Base-by-base conservation (phyloP, 2,113 vertebrate genomes). In the Alectura lathami region DNA sequence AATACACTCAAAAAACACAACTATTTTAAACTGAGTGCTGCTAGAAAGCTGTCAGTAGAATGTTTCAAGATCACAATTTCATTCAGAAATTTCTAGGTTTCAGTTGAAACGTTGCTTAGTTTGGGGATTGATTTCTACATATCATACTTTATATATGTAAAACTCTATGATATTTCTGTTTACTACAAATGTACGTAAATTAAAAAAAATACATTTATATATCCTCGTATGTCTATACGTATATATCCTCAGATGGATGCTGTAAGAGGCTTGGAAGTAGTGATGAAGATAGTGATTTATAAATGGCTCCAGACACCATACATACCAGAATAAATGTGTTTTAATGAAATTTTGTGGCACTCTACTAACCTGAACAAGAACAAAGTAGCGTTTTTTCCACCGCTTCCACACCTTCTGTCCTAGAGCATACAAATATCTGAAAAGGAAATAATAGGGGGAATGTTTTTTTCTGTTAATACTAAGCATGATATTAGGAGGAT, bases 401-500 rank as follows among this genome's bases (percentile, higher is more conserved):
- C 99, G 97, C 94, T 99, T 99, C 99, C 99, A 99, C 93, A 99
- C 98, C 91, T 99, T 98, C 96, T 99, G 99, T 83, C 99, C 99
- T 83, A 99, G 72, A 48, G 98, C 99, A 50, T 99, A 99, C 38
- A 99, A 97, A 86, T 99, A 98, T 54, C 99, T 99, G 97, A 26
- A 84, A 90, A 95, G 21, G 16, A 92, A 89, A 96, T 67, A 95
- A 91, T 21, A 72, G 62, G 96, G 29, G 22, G 3, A 78, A 36
- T 29, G 7, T 43, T 84, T 81, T 56, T 63, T 77, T 81, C 15
- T 51, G 32, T 96, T 77, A 91, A 60, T 67, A 63, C 60, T n/a
- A 15, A 74, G 9, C 15, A 70, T 11, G 12, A 51, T 38, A 73
- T 69, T 42, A 56, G 43, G 22, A 91, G 4, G 26, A 83, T 11